Base-by-base conservation (phyloP, 2,797 vertebrate species). In the Rhynchonycteris naso region DNA sequence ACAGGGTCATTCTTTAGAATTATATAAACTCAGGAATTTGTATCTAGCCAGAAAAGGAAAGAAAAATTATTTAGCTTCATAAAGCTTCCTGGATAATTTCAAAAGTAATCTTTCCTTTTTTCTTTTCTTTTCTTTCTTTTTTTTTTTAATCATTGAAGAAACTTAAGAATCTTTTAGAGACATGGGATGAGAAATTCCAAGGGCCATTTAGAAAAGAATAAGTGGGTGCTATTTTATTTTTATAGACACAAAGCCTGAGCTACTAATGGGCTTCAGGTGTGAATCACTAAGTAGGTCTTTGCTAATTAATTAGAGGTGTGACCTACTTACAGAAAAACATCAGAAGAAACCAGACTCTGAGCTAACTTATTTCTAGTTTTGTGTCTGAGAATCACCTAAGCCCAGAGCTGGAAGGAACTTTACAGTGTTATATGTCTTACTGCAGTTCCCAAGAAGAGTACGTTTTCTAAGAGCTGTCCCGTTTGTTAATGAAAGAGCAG, bases 281-380 rank as follows among this genome's bases (percentile, higher is more conserved):
- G 78, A 81, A 95, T 95, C 86, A 97, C 33, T 54, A 89, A 95
- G 74, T 63, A 75, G 28, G 58, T 96, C 80, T 96, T 95, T 82
- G 22, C 95, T 97, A 96, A 97, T 96, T 97, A 98, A 97, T 97
- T 89, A 97, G 66, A 71, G 97, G 96, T 56, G 50, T 98, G 95
- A 15, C 56, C 91, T 95, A 72, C 15, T 90, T 94, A 95, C 14
- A 94, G 43, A 95, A 92, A 61, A 97, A n/a, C 26, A 52, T 75
- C 19, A 86, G 35, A 95, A 74, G 6, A 96, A 71, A 54, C 91
- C 24, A 94, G 54, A 85, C 58, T 63, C 94, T 76, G 78, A 92
- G 83, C 78, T 68, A 69, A 56, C 35, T 58, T 56, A 7, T 61
- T 86, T 94, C 71, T 22, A 35, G 43, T 88, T 79, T 26, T 69